Evolutionary conservation across 2,113 vertebrate species (phyloP), one percentile per base, ranked within the genome.

Genomic region (Phainopepla nitens): DNA sequence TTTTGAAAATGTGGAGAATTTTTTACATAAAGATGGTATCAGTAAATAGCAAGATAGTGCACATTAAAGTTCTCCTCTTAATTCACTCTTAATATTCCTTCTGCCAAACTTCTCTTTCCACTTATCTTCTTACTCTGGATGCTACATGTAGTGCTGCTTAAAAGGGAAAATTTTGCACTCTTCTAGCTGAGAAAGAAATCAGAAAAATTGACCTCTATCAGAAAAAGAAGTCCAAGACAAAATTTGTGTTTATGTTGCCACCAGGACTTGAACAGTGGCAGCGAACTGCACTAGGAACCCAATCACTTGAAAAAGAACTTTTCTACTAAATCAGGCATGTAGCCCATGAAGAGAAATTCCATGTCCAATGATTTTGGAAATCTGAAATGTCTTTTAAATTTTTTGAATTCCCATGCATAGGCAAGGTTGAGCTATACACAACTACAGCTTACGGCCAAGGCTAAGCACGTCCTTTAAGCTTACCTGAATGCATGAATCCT

Each of bases 351-450:
- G 7, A 56, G 9, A 66, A 89, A 78, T 53, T 45, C 9, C 7
- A 29, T 2, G 2, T 24, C 15, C 22, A 60, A 27, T 5, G 60
- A 50, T 45, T 50, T 2, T 49, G 6, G 27, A 73, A 61, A 60
- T 35, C 15, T 47, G 8, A 61, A 61, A 56, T 35, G 2, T 24
- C 10, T 66, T 50, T 76, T 68, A 13, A 3, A 42, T 31, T 69
- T 50, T 23, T 8, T 4, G 0, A 33, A 54, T 44, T 49, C 22
- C 31, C 3, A 0, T 33, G 6, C 5, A 0, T 57, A 58, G 14
- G 7, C 13, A 75, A 44, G 10, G 19, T 51, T 57, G n/a, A 78
- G 2, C 11, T 57, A 29, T 3, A 42, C 19, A 5, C 58, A 58
- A 17, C 18, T 28, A 7, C n/a, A 42, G 6, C 2, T 35, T 68